These are phyloP conservation scores for Bos indicus DNA, from an alignment of 2,113 vertebrate genomes.

Conservation along the genomic window DNA sequence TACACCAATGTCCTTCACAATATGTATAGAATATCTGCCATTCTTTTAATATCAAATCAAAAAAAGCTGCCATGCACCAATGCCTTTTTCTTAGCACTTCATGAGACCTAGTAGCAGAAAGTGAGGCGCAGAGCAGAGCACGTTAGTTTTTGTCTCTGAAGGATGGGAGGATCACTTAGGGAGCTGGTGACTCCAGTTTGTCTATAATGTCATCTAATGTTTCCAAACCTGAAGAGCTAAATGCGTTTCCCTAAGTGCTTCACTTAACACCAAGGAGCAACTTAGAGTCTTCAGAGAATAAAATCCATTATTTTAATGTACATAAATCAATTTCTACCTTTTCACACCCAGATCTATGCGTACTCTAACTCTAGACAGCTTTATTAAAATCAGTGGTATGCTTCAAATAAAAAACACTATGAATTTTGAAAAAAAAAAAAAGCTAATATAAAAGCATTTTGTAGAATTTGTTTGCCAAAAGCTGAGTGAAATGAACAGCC, in stretches of 20 bases:
- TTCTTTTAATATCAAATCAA: neutral
- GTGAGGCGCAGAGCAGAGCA: neutral
- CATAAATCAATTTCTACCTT: neutral
- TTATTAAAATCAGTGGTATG: neutral
- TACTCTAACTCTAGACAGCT: neutral
- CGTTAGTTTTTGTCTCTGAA: neutral
- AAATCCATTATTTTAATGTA: slow-evolving; percentile 2
- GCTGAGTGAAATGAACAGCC: neutral
- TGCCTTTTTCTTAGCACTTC: neutral
- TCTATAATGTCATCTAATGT: neutral
- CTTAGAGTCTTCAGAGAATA: neutral
- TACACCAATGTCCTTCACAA: neutral
- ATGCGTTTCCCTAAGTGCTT: neutral
- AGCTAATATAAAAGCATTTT: neutral
- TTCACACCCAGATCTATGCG: neutral
- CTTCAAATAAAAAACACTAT: neutral
- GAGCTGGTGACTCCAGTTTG: neutral
- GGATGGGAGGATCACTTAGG: neutral
- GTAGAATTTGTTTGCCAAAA: neutral
- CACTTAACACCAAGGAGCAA: neutral
- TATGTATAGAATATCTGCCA: neutral
- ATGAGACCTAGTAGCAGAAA: neutral
- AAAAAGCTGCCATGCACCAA: neutral
- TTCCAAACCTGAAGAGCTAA: neutral
- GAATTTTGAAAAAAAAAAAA: neutral